These are phyloP conservation scores for Abrostola triplasia DNA, from an alignment of 2,888 invertebrate species.

Conservation along the genomic window DNA sequence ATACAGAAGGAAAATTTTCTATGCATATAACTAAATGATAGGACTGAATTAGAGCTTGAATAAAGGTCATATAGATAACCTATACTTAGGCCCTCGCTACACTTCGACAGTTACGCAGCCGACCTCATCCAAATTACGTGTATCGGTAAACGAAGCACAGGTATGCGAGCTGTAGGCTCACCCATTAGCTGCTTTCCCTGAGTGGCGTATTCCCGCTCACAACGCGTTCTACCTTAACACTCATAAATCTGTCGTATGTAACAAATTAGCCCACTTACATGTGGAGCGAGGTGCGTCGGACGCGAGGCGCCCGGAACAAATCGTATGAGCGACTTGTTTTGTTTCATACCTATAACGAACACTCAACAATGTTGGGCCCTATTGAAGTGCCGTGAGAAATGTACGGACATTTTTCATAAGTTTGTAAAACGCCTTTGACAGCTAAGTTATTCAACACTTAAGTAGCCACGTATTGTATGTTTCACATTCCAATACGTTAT, in stretches of 20 bases:
- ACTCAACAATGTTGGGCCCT: slow-evolving; percentile 67
- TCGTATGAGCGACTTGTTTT: slow-evolving; percentile 67
- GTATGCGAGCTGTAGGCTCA: slow-evolving; percentile 53
- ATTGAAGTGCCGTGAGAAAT: slow-evolving; percentile 76
- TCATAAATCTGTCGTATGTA: slow-evolving; percentile 78
- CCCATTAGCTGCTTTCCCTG: slow-evolving; percentile 73
- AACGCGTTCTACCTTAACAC: slow-evolving; percentile 57
- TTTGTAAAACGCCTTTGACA: slow-evolving; percentile 37
- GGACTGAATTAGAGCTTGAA: neutral
- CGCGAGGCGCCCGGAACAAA: slow-evolving; percentile 69
- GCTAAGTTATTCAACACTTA: slow-evolving; percentile 48
- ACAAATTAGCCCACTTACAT: slow-evolving; percentile 72
- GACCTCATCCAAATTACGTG: slow-evolving; percentile 43
- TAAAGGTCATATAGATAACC: neutral
- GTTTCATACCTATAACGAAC: slow-evolving; percentile 61
- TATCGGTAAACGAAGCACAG: slow-evolving; percentile 18
- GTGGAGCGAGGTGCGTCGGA: slow-evolving; percentile 55
- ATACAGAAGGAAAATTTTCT: no score
- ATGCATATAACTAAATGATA: no score
- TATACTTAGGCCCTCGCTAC: slow-evolving; percentile 14
- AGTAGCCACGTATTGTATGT: slow-evolving; percentile 41
- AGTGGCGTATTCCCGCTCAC: slow-evolving; percentile 57
- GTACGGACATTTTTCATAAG: slow-evolving; percentile 61
- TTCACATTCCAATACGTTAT: slow-evolving; percentile 48
- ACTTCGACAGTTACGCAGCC: slow-evolving; percentile 30